These are phyloP conservation scores for Drosophila kurseongensis DNA, from an alignment of 1,140 invertebrate genomes.

Conservation along the genomic window DNA sequence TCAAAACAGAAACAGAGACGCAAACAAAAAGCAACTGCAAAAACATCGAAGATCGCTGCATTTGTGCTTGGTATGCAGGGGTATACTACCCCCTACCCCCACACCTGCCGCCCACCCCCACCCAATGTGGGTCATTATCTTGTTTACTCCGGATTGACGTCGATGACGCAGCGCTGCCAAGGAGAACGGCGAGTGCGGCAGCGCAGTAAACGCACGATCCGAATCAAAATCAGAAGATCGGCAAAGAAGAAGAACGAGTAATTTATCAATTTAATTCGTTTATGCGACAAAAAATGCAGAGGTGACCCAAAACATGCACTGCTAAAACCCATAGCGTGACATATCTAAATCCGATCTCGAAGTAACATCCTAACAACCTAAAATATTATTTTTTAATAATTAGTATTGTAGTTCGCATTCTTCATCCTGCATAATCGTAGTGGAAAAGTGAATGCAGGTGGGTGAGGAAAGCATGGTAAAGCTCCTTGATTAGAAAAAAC, in stretches of 20 bases:
- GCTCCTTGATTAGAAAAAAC: neutral
- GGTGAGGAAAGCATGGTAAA: neutral
- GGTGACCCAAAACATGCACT: too few relatives aligned
- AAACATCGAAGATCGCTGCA: slow-evolving; percentile 52
- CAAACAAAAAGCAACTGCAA: slow-evolving; percentile 15
- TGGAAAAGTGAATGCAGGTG: too few relatives aligned
- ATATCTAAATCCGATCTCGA: too few relatives aligned
- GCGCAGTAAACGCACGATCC: slow-evolving; percentile 14
- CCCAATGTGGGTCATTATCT: slow-evolving; percentile 73
- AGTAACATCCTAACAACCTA: too few relatives aligned
- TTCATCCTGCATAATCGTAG: neutral
- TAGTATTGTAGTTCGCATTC: too few relatives aligned
- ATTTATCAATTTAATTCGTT: slow-evolving; percentile 5
- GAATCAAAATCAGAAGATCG: slow-evolving; percentile 1
- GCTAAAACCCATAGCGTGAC: too few relatives aligned
- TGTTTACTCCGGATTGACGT: slow-evolving; percentile 64
- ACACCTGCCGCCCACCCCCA: neutral
- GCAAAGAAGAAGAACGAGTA: neutral
- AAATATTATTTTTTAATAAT: too few relatives aligned
- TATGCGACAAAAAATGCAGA: neutral
- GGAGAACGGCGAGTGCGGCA: slow-evolving; percentile 19
- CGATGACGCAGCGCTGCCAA: slow-evolving; percentile 43
- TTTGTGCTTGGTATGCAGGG: slow-evolving; percentile 55
- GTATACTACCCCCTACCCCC: neutral
- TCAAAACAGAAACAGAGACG: neutral